Base-by-base conservation (phyloP, 1,140 invertebrate genomes). In the Wasmannia auropunctata region DNA sequence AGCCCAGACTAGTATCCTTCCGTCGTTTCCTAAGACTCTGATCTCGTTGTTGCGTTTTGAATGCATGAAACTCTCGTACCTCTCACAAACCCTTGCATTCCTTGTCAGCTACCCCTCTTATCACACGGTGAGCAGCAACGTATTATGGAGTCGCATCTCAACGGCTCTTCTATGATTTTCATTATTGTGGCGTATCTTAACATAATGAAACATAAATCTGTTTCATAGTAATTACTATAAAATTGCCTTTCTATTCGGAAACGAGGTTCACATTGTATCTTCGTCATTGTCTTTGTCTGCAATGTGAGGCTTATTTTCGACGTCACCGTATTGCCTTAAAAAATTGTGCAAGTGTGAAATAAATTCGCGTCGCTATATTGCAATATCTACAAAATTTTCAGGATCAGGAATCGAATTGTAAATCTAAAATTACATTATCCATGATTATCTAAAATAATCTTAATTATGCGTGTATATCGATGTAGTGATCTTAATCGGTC, bases 11-110 rank as follows among this genome's bases (percentile, higher is more conserved):
- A 94, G 92, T 92, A 94, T 93, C 94, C 93, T 95, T 94, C 93
- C 91, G 93, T 92, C 92, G 93, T 92, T 94, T 93, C 94, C 94
- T 88, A 93, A 93, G 80, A 94, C 91, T 95, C 92, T 94, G 91
- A 91, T 95, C 94, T 95, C 93, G 93, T 94, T 95, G 93, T 95
- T 95, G 93, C 94, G 94, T 94, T n/a, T n/a, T 94, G 94, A 94
- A 95, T 95, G 95, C 94, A 95, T 95, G 95, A 75, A 95, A 95
- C 95, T 95, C 95, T 95, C 95, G 95, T 95, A 95, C 94, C 94
- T 95, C 95, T 95, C 94, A 94, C 90, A 92, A n/a, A 93, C 92
- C 92, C 86, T 22, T 91, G 85, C 90, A 92, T 91, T 86, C 89
- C 91, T 87, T 88, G 75, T 87, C 89, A 87, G 25, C 86, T 49